Conservation (phyloP, 92 coral and sea anemone species). For the Porites divaricata region DNA sequence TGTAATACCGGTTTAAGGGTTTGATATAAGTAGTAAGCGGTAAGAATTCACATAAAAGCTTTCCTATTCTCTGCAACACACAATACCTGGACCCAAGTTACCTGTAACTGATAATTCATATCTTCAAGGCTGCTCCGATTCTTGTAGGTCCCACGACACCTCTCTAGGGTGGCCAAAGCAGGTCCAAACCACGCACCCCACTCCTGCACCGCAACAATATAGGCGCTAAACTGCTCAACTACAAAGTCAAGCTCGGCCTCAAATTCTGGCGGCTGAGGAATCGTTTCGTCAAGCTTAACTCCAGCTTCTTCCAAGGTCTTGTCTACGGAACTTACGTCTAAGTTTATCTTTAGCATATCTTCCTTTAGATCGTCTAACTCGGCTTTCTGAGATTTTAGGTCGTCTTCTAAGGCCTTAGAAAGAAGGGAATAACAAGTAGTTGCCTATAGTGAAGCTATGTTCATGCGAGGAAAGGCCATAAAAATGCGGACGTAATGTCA, state of each 20-base stretch:
- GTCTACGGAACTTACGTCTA: conserved; percentile 56
- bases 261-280: conserved; percentile 69
- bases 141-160: conserved; percentile 66
- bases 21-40: too few relatives aligned
- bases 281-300: conserved; percentile 66
- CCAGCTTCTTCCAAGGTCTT: conserved; percentile 57
- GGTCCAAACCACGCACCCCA: conserved; percentile 96
- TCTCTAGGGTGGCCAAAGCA: conserved; percentile 86
- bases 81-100: conserved; percentile 2
- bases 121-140: conserved; percentile 78
- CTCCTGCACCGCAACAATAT: conserved; percentile 84
- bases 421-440: background rate
- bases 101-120: conserved; percentile 79
- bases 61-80: too few relatives aligned
- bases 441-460: background rate
- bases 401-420: conserved; percentile 59
- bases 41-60: background rate
- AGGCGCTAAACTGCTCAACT: conserved; percentile 82
- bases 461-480: too few relatives aligned
- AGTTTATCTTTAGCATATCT: conserved; percentile 62
- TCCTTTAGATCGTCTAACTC: conserved; percentile 74
- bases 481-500: too few relatives aligned
- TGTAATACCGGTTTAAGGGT: too few relatives aligned
- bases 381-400: conserved; percentile 63
- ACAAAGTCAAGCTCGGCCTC: conserved; percentile 86